Evolutionary conservation across 1,140 invertebrate species (phyloP), one percentile per base, ranked within the genome.

Genomic region (Leguminivora glycinivorella): DNA sequence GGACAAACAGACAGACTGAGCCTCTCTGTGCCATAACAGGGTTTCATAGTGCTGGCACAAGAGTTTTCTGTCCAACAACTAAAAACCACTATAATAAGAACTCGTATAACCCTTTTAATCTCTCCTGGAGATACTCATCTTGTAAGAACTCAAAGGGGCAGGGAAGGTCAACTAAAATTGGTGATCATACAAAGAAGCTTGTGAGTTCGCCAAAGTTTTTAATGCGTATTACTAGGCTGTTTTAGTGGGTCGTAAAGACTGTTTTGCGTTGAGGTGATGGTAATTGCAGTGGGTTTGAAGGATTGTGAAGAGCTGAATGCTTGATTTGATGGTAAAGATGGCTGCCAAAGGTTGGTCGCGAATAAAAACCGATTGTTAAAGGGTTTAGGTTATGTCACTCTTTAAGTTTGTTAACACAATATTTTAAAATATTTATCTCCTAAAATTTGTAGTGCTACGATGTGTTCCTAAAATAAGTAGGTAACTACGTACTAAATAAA

Each of bases 21-120:
- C 68, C 77, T 80, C 85, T 88, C 85, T 88, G 83, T 89, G 84
- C 81, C 77, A 83, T 81, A 86, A 85, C 84, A 87, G 82, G 79
- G 83, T 88, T 79, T 78, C 83, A 83, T 79, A 87, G 84, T 83
- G 78, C 77, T 77, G 74, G 78, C 76, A 85, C 82, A 85, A 84
- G 82, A 86, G 76, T 79, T 70, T 74, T 87, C 83, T 87, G 85
- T 89, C 63, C 78, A 83, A 82, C 81, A 83, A 58, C 78, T 67
- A 67, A 70, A 70, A 76, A 78, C 86, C 80, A 83, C n/a, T 40
- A 7, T 71, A 72, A 63, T 29, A 4, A n/a, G 75, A 81, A 63
- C 78, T 66, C 63, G 63, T 63, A 68, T 70, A 34, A 47, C 72
- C 70, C 75, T 60, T 56, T 29, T 52, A 68, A 69, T 47, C 72